phyloP scores from a whole-genome alignment of 1,140 invertebrate genomes.

The Sitobion miscanthi region DNA sequence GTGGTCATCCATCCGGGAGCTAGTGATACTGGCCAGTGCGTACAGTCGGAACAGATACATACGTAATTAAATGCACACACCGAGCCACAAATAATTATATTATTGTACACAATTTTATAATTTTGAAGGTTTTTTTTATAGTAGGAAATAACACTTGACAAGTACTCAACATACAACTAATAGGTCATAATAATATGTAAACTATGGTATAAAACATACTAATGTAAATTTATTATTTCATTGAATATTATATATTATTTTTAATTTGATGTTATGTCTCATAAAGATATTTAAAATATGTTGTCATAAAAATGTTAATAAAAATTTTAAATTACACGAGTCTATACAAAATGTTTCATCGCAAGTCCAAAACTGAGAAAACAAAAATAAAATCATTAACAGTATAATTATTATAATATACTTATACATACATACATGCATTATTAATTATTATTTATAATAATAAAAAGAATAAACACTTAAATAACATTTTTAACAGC shows the following conservation, averaged over 20 bases:
- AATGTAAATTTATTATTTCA: not conserved
- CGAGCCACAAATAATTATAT: not conserved
- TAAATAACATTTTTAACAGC: slow-evolving; percentile 14
- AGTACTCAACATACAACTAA: not conserved
- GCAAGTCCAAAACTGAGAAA: not conserved
- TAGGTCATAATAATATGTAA: not conserved
- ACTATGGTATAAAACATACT: not conserved
- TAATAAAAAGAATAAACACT: not conserved
- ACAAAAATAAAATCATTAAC: not conserved
- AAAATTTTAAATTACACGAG: slow-evolving; percentile 15
- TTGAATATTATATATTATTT: slow-evolving; percentile 15
- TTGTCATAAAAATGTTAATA: slow-evolving; percentile 8
- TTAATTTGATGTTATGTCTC: not conserved
- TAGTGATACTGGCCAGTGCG: too few relatives aligned
- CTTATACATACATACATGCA: not conserved
- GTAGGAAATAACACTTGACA: not conserved
- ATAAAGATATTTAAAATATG: not conserved
- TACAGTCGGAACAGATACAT: too few relatives aligned
- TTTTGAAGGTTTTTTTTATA: not conserved
- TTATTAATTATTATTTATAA: not conserved
- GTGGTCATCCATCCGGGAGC: too few relatives aligned
- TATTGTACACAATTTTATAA: not conserved
- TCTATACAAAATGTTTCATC: slow-evolving; percentile 7
- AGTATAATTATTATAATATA: not conserved
- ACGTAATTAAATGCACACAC: too few relatives aligned